Conservation (phyloP, 2,797 vertebrate genomes). For the Sebastiscus tertius region DNA sequence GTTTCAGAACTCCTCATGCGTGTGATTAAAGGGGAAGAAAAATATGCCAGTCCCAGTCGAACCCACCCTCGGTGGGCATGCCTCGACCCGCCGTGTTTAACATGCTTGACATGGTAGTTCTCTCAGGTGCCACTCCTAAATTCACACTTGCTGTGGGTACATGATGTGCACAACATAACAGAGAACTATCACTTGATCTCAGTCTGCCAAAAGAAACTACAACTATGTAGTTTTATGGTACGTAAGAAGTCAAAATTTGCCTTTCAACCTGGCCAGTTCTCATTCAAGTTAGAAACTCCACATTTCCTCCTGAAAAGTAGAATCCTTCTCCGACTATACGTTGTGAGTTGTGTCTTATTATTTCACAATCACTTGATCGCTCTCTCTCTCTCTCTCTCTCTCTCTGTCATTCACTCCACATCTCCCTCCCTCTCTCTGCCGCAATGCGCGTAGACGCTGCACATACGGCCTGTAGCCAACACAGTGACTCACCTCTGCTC, state of each 20-base stretch:
- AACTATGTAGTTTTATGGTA: background rate
- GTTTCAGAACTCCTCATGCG: background rate
- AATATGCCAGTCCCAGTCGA: background rate
- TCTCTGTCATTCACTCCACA: conserved; percentile 27
- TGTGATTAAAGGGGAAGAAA: background rate
- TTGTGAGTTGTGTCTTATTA: background rate
- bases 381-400: conserved; percentile 38
- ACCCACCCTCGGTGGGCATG: conserved; percentile 5
- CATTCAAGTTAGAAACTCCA: background rate
- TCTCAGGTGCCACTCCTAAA: conserved; percentile 32
- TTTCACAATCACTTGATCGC: background rate
- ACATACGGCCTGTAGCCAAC: conserved; percentile 55
- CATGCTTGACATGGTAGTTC: background rate
- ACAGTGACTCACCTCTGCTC: conserved; percentile 75
- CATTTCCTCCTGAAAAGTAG: background rate
- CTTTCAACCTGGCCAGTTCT: background rate
- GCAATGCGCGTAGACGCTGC: conserved; percentile 68
- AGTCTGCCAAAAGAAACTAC: background rate
- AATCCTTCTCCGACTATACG: background rate
- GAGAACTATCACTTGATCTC: background rate
- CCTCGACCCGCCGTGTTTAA: background rate
- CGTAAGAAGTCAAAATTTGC: background rate
- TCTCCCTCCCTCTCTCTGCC: conserved; percentile 53
- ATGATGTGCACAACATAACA: background rate
- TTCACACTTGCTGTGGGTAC: background rate